Conservation (phyloP, 1,140 invertebrate species). For the Pseudomyrmex flavicornis region DNA sequence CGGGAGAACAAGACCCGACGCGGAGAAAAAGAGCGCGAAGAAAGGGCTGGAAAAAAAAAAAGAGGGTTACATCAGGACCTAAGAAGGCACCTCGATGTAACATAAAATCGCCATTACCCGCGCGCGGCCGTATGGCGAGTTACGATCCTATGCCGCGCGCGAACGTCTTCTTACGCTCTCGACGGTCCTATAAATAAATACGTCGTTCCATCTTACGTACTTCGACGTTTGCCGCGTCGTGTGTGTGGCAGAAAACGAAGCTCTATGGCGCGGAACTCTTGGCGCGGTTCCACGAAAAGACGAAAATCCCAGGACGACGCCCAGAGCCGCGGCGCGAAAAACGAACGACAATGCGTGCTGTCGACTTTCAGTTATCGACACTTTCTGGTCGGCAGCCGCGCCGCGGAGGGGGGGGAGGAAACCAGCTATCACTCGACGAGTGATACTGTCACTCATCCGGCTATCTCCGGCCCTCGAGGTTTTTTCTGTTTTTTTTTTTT, state of each 20-base stretch:
- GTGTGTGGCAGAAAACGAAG: background rate
- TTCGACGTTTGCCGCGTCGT: slow-evolving; percentile 49
- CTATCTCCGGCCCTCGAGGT: background rate
- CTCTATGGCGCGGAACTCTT: slow-evolving; percentile 44
- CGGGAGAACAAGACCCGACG: background rate
- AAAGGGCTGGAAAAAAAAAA: slow-evolving; percentile 60
- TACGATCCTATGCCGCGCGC: slow-evolving; percentile 64
- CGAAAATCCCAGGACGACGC: slow-evolving; percentile 53
- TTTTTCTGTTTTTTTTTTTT: background rate
- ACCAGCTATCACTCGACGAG: background rate
- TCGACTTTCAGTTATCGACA: slow-evolving; percentile 33
- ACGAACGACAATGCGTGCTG: slow-evolving; percentile 41
- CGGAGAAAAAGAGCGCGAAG: background rate
- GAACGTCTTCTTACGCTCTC: slow-evolving; percentile 63
- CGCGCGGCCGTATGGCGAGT: slow-evolving; percentile 73
- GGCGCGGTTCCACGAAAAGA: slow-evolving; percentile 62
- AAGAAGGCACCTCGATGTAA: slow-evolving; percentile 68
- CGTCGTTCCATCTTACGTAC: slow-evolving; percentile 69
- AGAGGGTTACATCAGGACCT: slow-evolving; percentile 52
- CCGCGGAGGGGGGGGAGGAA: background rate
- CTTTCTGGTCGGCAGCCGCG: background rate
- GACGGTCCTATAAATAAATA: slow-evolving; percentile 76
- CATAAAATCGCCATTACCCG: slow-evolving; percentile 82
- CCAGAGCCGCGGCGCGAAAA: slow-evolving; percentile 41
- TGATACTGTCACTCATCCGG: slow-evolving; percentile 25